A percentile compares a stretch with the other conserved stretches of the same genome.
Evolutionary conservation across 2,113 vertebrate species (phyloP).

Genomic region (Alces alces): DNA sequence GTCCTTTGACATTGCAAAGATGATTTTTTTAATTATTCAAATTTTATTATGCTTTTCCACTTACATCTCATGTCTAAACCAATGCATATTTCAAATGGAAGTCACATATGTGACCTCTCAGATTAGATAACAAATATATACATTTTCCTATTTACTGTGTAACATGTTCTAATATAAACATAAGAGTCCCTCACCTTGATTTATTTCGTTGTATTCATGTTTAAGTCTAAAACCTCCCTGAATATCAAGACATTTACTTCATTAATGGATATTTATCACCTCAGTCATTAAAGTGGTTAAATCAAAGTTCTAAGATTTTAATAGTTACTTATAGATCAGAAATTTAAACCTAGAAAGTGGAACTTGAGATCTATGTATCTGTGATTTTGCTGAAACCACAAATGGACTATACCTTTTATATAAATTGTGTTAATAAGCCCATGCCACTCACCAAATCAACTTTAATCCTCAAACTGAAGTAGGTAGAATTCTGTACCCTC

Average conservation of each 20-base stretch:
- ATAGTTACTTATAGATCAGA: not conserved
- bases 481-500: not conserved
- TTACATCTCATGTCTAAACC: not conserved
- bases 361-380: not conserved
- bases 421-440: not conserved
- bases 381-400: not conserved
- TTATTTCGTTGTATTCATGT: not conserved
- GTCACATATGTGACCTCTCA: not conserved
- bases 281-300: not conserved
- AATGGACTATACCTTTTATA: not conserved
- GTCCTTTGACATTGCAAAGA: not conserved
- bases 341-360: not conserved
- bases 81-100: constrained; percentile 11
- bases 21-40: not conserved
- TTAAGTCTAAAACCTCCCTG: not conserved
- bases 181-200: not conserved
- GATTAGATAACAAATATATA: not conserved
- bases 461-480: not conserved
- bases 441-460: not conserved
- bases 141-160: not conserved
- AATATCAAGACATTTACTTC: not conserved
- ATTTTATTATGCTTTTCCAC: not conserved
- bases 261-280: not conserved
- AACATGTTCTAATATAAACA: not conserved
- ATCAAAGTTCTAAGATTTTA: not conserved